Percentiles rank a stretch among this genome's conserved stretches.
phyloP scores from a whole-genome alignment of 1,140 invertebrate genomes.

The Carcinoscorpius rotundicauda region DNA sequence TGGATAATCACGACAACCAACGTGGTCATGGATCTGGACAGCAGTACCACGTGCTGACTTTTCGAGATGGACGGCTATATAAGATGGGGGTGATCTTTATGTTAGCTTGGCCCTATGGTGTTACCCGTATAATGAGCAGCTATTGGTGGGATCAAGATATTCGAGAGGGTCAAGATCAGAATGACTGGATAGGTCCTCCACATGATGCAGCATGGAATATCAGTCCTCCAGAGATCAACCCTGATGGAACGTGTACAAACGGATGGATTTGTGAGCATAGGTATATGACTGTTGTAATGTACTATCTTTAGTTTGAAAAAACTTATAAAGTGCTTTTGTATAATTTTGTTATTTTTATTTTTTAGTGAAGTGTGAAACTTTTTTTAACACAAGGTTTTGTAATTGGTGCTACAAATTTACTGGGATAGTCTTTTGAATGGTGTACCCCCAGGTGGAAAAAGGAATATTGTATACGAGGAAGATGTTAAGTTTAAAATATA shows the following conservation, averaged over 20 bases:
- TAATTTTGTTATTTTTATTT: too few relatives aligned
- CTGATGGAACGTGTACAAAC: constrained; percentile 50
- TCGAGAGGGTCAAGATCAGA: constrained; percentile 9
- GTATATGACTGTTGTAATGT: constrained; percentile 27
- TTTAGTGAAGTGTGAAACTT: too few relatives aligned
- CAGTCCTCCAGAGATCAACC: constrained; percentile 47
- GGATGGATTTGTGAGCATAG: constrained; percentile 84
- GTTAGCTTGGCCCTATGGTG: constrained; percentile 59
- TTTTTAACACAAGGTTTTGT: too few relatives aligned
- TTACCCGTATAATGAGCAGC: constrained; percentile 60
- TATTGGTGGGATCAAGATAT: constrained; percentile 33
- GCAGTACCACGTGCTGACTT: constrained; percentile 38
- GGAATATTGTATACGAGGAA: too few relatives aligned
- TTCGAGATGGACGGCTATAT: constrained; percentile 41
- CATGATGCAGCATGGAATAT: constrained; percentile 43
- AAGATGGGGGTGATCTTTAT: constrained; percentile 52
- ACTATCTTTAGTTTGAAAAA: too few relatives aligned
- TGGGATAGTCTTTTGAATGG: too few relatives aligned
- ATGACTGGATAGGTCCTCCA: constrained; percentile 29
- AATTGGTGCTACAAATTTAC: too few relatives aligned
- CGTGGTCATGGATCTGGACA: constrained; percentile 45
- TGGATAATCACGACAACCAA: constrained; percentile 55
- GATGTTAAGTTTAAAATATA: too few relatives aligned
- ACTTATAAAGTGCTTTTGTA: too few relatives aligned
- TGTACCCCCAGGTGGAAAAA: too few relatives aligned